Percentiles rank a stretch among this genome's conserved stretches.
These are phyloP conservation scores for Prunella strophiata DNA, from an alignment of 2,797 vertebrate genomes.

Conservation along the genomic window DNA sequence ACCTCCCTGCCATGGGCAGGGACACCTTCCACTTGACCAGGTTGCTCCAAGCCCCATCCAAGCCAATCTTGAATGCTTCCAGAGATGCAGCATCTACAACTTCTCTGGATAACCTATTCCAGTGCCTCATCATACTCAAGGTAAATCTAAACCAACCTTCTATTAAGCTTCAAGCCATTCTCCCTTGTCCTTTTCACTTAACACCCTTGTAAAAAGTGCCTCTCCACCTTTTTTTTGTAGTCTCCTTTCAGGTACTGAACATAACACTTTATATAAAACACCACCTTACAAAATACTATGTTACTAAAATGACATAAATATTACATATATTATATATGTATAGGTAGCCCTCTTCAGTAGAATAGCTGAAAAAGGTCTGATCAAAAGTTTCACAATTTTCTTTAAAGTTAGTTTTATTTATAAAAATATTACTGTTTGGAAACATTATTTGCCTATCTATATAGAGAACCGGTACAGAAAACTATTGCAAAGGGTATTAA, in stretches of 20 bases:
- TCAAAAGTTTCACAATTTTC: background rate
- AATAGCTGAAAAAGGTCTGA: background rate
- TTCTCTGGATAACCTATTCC: background rate
- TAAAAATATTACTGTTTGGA: background rate
- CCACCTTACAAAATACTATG: background rate
- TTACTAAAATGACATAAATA: background rate
- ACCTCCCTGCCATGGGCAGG: background rate
- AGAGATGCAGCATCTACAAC: background rate
- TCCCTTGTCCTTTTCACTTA: background rate
- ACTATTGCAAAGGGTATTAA: background rate
- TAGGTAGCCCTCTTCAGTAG: background rate
- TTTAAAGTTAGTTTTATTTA: background rate
- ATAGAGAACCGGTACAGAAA: background rate
- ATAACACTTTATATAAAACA: background rate
- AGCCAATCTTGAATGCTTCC: background rate
- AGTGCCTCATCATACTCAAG: background rate
- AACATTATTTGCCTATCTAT: background rate
- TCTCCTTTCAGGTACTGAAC: background rate
- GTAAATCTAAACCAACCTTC: background rate
- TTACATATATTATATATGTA: fast-evolving
- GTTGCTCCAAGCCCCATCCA: background rate
- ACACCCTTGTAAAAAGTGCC: background rate
- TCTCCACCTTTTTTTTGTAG: background rate
- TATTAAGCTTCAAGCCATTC: background rate
- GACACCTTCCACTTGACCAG: background rate